Percentiles rank a stretch among this genome's conserved stretches.
phyloP scores from a whole-genome alignment of 2,113 vertebrate genomes.

The Oceanites oceanicus region DNA sequence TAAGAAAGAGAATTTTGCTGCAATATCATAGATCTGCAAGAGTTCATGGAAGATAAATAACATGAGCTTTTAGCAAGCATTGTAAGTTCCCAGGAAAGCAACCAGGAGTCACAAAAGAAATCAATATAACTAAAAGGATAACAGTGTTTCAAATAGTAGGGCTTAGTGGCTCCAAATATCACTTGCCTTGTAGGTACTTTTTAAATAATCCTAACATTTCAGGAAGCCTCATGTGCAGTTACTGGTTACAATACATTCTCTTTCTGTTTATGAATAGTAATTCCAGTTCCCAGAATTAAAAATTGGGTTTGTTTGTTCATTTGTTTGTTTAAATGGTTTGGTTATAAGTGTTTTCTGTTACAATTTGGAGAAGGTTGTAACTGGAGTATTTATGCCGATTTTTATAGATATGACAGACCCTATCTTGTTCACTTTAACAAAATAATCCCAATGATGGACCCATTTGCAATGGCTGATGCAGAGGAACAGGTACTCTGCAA shows the following conservation, averaged over 20 bases:
- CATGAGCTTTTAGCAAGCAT: conserved; percentile 1
- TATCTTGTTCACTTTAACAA: background rate
- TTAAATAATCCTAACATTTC: background rate
- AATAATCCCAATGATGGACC: background rate
- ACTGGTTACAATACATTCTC: background rate
- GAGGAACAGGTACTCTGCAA: background rate
- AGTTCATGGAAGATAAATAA: conserved; percentile 20
- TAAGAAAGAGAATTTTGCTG: conserved; percentile 10
- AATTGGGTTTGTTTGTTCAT: background rate
- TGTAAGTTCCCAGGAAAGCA: background rate
- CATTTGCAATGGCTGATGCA: background rate
- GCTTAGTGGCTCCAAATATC: conserved; percentile 11
- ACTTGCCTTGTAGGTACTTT: background rate
- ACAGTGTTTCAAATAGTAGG: background rate
- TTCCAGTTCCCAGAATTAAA: background rate
- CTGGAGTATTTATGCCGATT: background rate
- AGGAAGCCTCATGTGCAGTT: background rate
- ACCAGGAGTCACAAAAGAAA: conserved; percentile 30
- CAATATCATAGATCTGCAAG: background rate
- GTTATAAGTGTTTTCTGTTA: background rate
- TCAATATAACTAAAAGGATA: conserved; percentile 22
- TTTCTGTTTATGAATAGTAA: background rate
- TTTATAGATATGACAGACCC: background rate
- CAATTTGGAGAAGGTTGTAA: background rate
- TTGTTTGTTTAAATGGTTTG: background rate